These are phyloP conservation scores for Athalia cordata DNA, from an alignment of 2,888 invertebrate genomes.

Conservation along the genomic window DNA sequence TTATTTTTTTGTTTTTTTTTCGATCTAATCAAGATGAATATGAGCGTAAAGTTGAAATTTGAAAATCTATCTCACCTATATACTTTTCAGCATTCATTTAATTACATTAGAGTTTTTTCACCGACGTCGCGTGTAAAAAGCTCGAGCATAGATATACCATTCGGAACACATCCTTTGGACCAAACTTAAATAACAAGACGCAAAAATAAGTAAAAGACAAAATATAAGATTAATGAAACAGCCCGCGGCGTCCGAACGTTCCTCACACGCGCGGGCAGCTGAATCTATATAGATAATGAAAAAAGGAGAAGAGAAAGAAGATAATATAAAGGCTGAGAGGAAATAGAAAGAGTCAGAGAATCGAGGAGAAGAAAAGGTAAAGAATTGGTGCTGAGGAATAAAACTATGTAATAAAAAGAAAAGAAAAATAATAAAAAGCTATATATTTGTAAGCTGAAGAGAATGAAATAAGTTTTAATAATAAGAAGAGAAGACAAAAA, in stretches of 20 bases:
- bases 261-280: slow-evolving; percentile 59
- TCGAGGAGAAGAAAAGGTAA: slow-evolving; percentile 43
- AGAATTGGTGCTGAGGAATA: slow-evolving; percentile 48
- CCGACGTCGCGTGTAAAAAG: too few species aligned
- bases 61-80: too few species aligned
- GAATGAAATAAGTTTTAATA: slow-evolving; percentile 10
- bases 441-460: slow-evolving; percentile 11
- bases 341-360: slow-evolving; percentile 53
- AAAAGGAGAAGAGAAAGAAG: slow-evolving; percentile 43
- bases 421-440: not conserved
- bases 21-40: too few species aligned
- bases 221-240: slow-evolving; percentile 70
- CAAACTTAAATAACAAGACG: slow-evolving; percentile 65
- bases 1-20: too few species aligned
- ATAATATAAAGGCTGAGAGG: slow-evolving; percentile 46
- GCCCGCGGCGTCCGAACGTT: slow-evolving; percentile 60
- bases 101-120: too few species aligned
- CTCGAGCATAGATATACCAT: too few species aligned
- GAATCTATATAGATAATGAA: slow-evolving; percentile 54
- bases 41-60: too few species aligned
- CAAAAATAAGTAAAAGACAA: slow-evolving; percentile 70
- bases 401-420: slow-evolving; percentile 33
- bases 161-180: not conserved
- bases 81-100: too few species aligned
- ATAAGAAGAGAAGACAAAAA: slow-evolving; percentile 5